Conservation (phyloP, 2,888 invertebrate species). For the Aspidiotus destructor region DNA sequence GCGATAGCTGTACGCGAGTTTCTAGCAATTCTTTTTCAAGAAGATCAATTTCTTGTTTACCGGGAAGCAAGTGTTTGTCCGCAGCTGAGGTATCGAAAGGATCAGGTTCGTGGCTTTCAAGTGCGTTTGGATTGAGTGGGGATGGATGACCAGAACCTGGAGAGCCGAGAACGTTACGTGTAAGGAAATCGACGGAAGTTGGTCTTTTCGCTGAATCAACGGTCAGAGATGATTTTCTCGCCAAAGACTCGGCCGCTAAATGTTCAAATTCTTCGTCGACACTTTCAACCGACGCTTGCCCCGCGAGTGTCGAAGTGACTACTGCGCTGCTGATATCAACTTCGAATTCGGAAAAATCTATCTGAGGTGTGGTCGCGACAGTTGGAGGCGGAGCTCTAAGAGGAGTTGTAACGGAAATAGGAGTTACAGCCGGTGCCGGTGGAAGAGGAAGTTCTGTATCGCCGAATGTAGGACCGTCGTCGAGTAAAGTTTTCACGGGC, state of each 20-base stretch:
- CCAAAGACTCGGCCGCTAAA: conserved; percentile 65
- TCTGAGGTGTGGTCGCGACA: not conserved
- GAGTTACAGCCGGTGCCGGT: not conserved
- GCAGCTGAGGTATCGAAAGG: conserved; percentile 79
- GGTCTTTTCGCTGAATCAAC: conserved; percentile 38
- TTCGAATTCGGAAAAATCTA: conserved; percentile 15
- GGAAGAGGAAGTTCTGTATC: not conserved
- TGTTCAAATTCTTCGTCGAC: conserved; percentile 68
- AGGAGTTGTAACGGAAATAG: not conserved
- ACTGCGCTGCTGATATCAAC: not conserved
- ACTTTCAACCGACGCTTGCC: conserved; percentile 7
- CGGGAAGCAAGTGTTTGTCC: conserved; percentile 56
- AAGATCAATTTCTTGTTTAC: conserved; percentile 66
- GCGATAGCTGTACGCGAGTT: conserved; percentile 39
- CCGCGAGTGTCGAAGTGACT: not conserved
- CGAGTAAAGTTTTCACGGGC: conserved; percentile 50
- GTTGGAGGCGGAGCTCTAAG: not conserved
- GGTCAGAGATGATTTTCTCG: conserved; percentile 48
- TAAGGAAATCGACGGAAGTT: conserved; percentile 42
- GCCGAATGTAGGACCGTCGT: conserved; percentile 51
- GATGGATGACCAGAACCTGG: not conserved
- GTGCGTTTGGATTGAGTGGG: not conserved
- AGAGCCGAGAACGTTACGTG: not conserved
- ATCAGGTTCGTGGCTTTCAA: conserved; percentile 49
- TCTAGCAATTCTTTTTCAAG: conserved; percentile 63